Evolutionary conservation across 2,888 invertebrate species (phyloP), one percentile per base, ranked within the genome.

Genomic region (Dasypolia templi): DNA sequence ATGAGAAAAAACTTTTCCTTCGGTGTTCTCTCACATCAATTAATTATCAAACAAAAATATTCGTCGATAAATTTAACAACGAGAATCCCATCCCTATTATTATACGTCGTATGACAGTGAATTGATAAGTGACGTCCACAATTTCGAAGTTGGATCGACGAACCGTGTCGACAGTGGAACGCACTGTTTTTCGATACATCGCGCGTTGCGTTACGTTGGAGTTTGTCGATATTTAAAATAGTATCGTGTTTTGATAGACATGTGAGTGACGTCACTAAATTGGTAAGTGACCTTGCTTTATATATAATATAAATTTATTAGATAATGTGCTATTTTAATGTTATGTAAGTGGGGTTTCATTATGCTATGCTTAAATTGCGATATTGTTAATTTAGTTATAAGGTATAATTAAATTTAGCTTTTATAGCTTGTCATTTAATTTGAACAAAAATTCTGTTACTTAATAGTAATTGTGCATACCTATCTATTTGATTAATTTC

Each of bases 131-230:
- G 75, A 81, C 78, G 79, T 79, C 61, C 56, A 83, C 73, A 77
- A 83, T 77, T 88, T 88, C 62, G 72, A 75, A 42, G 79, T 72
- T 69, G 59, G 81, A 49, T 74, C 81, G 80, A 61, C 87, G 84
- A 81, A 86, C 82, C 88, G 65, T 84, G 80, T 84, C 88, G 82
- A 86, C 69, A 83, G 65, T 72, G 35, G 67, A 80, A 67, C 67
- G 72, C 72, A 78, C 69, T 79, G 78, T 72, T 84, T 87, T 84
- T 81, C 81, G 75, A 86, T 85, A 81, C 77, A 75, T 77, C 72
- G 66, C 63, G 65, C 42, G 35, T 75, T 49, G 44, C 11, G 12
- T 42, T 61, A 53, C 14, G 29, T 17, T 14, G 14, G 11, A 66
- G n/a, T 59, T 69, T 44, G 14, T 71, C 42, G 71, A 67, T 53